These are phyloP conservation scores for Pristionchus fissidentatus DNA, from an alignment of 2,888 invertebrate species.

Conservation along the genomic window DNA sequence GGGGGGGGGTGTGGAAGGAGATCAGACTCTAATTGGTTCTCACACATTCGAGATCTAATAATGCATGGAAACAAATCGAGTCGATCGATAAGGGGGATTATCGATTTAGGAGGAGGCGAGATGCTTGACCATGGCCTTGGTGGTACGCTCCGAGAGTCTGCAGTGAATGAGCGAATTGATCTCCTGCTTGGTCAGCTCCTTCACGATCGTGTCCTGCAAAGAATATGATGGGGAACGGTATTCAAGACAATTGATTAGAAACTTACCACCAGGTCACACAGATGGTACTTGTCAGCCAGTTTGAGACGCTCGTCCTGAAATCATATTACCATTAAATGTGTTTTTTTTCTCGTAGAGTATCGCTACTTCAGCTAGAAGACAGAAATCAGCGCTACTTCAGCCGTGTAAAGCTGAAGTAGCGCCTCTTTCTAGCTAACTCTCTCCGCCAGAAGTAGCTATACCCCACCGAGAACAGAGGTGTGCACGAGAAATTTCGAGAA, in stretches of 20 bases:
- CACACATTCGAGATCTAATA: too few relatives aligned
- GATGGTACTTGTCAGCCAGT: constrained; percentile 41
- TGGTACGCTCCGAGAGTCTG: constrained; percentile 5
- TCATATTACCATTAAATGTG: neutral
- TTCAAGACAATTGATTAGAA: neutral
- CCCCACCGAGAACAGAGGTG: too few relatives aligned
- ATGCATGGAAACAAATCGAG: neutral
- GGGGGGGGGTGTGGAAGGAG: too few relatives aligned
- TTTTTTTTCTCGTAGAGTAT: too few relatives aligned
- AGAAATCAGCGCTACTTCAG: too few relatives aligned
- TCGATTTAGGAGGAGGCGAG: neutral
- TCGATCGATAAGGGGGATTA: neutral
- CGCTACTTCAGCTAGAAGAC: too few relatives aligned
- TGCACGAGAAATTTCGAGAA: neutral
- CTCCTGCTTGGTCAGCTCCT: constrained; percentile 20
- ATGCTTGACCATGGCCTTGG: constrained; percentile 29
- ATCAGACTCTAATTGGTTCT: too few relatives aligned
- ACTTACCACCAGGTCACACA: constrained; percentile 35
- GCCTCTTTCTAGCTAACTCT: too few relatives aligned
- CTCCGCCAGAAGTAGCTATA: too few relatives aligned
- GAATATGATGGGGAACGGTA: neutral
- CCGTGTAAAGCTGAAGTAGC: too few relatives aligned
- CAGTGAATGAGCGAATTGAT: neutral
- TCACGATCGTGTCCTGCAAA: constrained; percentile 34
- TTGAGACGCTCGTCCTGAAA: constrained; percentile 40